Percentiles rank a stretch among this genome's conserved stretches.
Evolutionary conservation across 1,140 invertebrate genomes (phyloP).

Genomic region (Eueides isabella): DNA sequence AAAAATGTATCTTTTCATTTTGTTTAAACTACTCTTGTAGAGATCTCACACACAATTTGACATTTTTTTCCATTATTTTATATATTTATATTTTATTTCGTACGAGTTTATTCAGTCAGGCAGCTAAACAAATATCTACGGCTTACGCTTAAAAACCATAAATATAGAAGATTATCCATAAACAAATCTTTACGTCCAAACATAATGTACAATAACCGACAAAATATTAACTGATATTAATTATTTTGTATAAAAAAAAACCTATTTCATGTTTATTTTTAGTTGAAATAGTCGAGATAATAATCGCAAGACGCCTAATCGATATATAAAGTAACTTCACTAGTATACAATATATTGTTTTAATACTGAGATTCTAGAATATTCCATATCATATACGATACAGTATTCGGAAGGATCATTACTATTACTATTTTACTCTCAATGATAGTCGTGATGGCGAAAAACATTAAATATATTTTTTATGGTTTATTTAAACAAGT

Average conservation of each 20-base stretch:
- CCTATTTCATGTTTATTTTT: background rate
- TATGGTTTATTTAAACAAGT: background rate
- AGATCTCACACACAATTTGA: constrained; percentile 14
- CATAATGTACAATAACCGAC: constrained; percentile 25
- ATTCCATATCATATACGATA: constrained; percentile 5
- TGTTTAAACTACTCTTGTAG: background rate
- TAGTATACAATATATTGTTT: constrained; percentile 1
- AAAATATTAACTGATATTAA: constrained; percentile 16
- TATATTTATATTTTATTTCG: constrained; percentile 15
- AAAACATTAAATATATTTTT: background rate
- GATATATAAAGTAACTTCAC: background rate
- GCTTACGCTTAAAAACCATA: constrained; percentile 15
- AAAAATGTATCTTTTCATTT: background rate
- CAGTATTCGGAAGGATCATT: constrained; percentile 9
- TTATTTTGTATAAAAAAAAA: constrained; percentile 20
- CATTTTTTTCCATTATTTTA: background rate
- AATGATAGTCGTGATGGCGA: too few relatives aligned
- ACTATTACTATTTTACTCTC: background rate
- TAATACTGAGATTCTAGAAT: background rate
- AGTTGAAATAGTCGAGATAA: background rate
- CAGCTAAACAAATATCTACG: constrained; percentile 22
- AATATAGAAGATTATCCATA: constrained; percentile 1
- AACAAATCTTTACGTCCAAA: constrained; percentile 25
- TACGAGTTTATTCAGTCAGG: constrained; percentile 27
- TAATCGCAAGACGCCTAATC: background rate